Base-by-base conservation (phyloP, 2,113 vertebrate genomes). In the Scalopus aquaticus region DNA sequence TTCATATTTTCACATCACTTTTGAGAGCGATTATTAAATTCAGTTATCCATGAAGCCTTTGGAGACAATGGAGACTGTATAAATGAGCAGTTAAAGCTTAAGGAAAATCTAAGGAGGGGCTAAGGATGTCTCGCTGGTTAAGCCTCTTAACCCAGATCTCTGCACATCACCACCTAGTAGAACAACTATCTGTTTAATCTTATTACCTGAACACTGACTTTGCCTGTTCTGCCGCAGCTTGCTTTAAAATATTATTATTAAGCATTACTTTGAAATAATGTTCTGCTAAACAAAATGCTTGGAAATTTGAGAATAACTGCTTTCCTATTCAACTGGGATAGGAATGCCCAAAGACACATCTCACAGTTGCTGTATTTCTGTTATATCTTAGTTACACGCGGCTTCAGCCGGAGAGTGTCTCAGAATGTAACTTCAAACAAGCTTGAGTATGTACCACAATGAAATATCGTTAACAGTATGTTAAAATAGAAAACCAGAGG, bases 1-100 rank as follows among this genome's bases (percentile, higher is more conserved):
- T 81, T 73, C 30, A 81, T 76, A 3, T 91, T 93, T 89, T 82
- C 22, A 94, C 49, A 32, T 70, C 64, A 80, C 35, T 95, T 93
- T 95, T 56, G 56, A 80, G 90, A 90, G 37, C 12, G 6, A 79
- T 51, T 69, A 76, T 81, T 90, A 83, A 96, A 92, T 85, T 42
- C 32, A 35, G 39, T 77, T 91, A 32, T 81, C 54, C 26, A 9
- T 78, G 35, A 95, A 87, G 20, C n/a, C 82, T 89, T 93, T 79
- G 70, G 86, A 69, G 58, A 92, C 77, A 84, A 37, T 37, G 44
- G 79, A 94, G 37, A 73, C 44, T 8, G 24, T 60, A 79, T 56
- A 93, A 83, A 69, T 79, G 76, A 87, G n/a, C 19, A 3, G 67
- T 72, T 77, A 88, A 91, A 69, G 44, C 32, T 4, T 65, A 54